phyloP scores from a whole-genome alignment of 1,140 invertebrate genomes.

The Centruroides vittatus region DNA sequence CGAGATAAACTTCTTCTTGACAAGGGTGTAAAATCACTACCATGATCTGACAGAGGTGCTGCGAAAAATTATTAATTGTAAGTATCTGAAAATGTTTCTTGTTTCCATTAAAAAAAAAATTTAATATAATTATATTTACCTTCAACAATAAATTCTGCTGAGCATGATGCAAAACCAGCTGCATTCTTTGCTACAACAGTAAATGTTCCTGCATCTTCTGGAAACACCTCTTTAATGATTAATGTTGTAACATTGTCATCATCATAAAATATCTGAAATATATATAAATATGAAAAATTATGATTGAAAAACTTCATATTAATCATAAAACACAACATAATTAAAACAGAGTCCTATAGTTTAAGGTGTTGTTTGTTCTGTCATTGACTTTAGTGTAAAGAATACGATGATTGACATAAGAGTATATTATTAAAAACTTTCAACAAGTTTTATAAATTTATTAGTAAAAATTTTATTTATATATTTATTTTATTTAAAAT shows the following conservation, averaged over 20 bases:
- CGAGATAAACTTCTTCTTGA: slow-evolving; percentile 67
- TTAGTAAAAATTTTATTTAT: too few species aligned
- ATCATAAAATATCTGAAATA: slow-evolving; percentile 71
- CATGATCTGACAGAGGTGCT: slow-evolving; percentile 70
- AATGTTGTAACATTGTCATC: slow-evolving; percentile 82
- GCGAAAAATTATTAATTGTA: background rate
- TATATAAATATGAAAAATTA: background rate
- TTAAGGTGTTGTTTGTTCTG: too few species aligned
- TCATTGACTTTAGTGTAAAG: too few species aligned
- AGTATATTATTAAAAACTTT: too few species aligned
- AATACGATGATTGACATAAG: too few species aligned
- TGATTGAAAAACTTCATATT: too few species aligned
- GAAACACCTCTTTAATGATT: slow-evolving; percentile 87
- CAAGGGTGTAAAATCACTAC: slow-evolving; percentile 59
- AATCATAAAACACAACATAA: too few species aligned
- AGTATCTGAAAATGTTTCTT: background rate
- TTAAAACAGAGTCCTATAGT: too few species aligned
- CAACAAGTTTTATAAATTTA: too few species aligned
- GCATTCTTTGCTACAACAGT: slow-evolving; percentile 92
- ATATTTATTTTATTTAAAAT: too few species aligned
- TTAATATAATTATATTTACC: slow-evolving; percentile 15
- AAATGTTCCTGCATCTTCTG: slow-evolving; percentile 91
- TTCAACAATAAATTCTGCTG: slow-evolving; percentile 76
- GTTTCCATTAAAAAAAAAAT: background rate
- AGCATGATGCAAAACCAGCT: slow-evolving; percentile 80